These are phyloP conservation scores for Myotis brandtii DNA, from an alignment of 2,113 vertebrate species.

Conservation along the genomic window DNA sequence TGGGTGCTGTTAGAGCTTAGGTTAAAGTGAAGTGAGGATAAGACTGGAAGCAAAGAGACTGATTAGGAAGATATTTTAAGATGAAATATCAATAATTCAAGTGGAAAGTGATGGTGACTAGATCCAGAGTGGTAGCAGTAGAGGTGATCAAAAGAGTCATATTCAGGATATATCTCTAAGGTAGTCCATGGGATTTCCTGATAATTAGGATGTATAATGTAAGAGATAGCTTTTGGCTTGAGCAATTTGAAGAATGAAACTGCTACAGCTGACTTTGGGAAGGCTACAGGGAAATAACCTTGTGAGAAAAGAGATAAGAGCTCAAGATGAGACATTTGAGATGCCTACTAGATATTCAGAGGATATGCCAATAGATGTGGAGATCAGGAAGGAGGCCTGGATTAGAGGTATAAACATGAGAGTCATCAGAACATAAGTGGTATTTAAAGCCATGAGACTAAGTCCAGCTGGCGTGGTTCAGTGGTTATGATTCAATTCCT, in stretches of 20 bases:
- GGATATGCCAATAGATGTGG: not conserved
- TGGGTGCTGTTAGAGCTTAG: not conserved
- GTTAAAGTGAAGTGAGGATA: not conserved
- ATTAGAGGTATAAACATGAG: not conserved
- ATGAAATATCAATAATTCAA: not conserved
- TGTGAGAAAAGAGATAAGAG: not conserved
- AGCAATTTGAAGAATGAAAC: not conserved
- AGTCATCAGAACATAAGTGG: not conserved
- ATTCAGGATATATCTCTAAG: not conserved
- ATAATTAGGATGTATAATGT: not conserved
- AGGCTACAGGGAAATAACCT: not conserved
- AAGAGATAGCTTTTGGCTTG: not conserved
- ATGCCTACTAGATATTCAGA: not conserved
- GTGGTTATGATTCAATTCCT: too few species aligned
- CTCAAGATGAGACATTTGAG: not conserved
- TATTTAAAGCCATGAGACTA: not conserved
- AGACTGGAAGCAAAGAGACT: not conserved
- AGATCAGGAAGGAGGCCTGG: not conserved
- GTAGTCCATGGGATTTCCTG: not conserved
- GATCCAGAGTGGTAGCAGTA: not conserved
- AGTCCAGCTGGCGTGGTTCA: too few species aligned
- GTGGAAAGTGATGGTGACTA: not conserved
- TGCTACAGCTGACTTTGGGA: not conserved
- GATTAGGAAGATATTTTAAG: not conserved
- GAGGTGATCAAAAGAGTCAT: not conserved